Evolutionary conservation across 2,888 invertebrate species (phyloP), one percentile per base, ranked within the genome.

Genomic region (Creontiades dilutus): DNA sequence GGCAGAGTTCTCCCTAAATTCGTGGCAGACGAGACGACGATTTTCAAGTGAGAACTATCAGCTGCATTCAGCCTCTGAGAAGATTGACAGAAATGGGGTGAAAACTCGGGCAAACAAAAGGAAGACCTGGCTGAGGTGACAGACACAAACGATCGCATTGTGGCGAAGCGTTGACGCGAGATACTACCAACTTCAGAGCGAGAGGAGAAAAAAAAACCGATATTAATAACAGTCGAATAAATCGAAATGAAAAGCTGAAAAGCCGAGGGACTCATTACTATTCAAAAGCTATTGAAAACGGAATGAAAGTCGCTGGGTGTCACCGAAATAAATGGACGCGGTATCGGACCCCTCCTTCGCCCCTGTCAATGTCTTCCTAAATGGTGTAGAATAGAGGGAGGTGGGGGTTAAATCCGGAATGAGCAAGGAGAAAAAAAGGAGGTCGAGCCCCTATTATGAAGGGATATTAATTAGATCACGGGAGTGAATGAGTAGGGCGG

Each of bases 141-240:
- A 16, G 68, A 68, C 68, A 68, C 68, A 68, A 68, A 68, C 27
- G 57, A 68, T 68, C 68, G 23, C 68, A 68, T 68, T 68, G 68
- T 68, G 68, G 68, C 19, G 11, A 11, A 23, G 68, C 68, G 68
- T 68, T 68, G 68, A 68, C 68, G 68, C 68, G 68, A 68, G 37
- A 7, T 37, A 68, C 23, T 23, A 23, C 27, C 19, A 23, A 68
- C 68, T 23, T 23, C 19, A 23, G 68, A 12, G 37, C 2, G 37
- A 37, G 37, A 37, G 23, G 68, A 23, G 23, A 19, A n/a, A 23
- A 68, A 19, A 68, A 68, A 23, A 12, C 19, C 37, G 7, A 61
- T 61, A 68, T 68, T 68, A 68, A 68, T 68, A 68, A 68, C 68
- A 68, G 68, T 68, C 68, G 68, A 68, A 68, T 68, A 68, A 68